These are phyloP conservation scores for human (Homo sapiens) DNA, from an alignment of 2,113 vertebrate species.

Conservation along the genomic window DNA sequence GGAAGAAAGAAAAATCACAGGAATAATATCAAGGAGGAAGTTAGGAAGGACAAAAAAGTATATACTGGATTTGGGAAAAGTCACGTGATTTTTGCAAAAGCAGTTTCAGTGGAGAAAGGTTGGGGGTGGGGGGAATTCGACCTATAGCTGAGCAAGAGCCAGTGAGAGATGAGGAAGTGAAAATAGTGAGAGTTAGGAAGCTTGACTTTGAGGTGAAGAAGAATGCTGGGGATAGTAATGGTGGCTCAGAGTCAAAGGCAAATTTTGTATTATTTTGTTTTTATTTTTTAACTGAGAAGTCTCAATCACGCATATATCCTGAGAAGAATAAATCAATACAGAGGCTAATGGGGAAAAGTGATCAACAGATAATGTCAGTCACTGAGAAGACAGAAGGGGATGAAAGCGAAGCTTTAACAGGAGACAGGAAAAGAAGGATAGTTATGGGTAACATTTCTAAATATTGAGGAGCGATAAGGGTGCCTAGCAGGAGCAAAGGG, in stretches of 20 bases:
- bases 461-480: neutral
- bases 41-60: neutral
- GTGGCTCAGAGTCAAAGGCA: neutral
- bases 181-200: neutral
- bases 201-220: neutral
- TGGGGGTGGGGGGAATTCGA: neutral
- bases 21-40: conserved; percentile 20
- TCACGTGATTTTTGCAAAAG: neutral
- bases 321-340: neutral
- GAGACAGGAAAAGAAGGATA: neutral
- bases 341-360: neutral
- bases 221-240: neutral
- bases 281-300: neutral
- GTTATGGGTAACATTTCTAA: neutral
- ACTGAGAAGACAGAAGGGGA: neutral
- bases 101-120: neutral
- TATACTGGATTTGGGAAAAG: neutral
- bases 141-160: neutral
- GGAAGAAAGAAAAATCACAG: neutral
- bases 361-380: neutral
- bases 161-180: neutral
- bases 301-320: neutral
- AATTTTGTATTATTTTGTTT: neutral
- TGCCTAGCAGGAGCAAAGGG: neutral
- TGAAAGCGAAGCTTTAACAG: neutral